Evolutionary conservation across 2,888 invertebrate genomes (phyloP), one percentile per base, ranked within the genome.

Genomic region (Brachyptera putata): DNA sequence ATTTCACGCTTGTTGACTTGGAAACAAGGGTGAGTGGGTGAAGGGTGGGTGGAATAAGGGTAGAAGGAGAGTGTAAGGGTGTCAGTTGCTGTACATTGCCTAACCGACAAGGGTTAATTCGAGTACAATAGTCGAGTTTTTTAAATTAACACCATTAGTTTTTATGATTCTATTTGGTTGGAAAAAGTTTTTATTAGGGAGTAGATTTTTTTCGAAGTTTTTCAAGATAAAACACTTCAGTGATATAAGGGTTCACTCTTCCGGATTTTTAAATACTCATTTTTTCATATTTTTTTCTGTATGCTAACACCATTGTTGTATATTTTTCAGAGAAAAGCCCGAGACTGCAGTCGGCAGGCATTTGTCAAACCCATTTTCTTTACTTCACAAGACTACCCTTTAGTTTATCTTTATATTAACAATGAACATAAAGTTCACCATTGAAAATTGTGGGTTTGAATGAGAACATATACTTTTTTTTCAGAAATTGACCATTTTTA

Each of bases 1-100:
- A 50, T 50, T 26, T 50, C 50, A 50, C 50, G 50, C 30, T 53
- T 22, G 36, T 16, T 53, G 53, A 18, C 21, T 53, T 22, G 53
- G 53, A 36, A 53, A 36, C 2, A 14, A 22, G 34, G 53, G 34
- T 13, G 34, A 22, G 18, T 21, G 36, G 3, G 36, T 18, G 18
- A 34, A 36, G 53, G 37, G 53, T 22, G 46, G 24, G 7, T n/a
- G n/a, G n/a, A n/a, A n/a, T 2, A 43, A 21, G 7, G 43, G 5
- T 18, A 39, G 9, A 7, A 13, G 21, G 43, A 24, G 46, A 3
- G 24, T 22, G 11, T 16, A 3, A 24, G 46, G 46, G 46, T 46
- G 46, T 46, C 46, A 46, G 24, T 18, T 22, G 24, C 22, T n/a
- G 21, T 3, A 21, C 16, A 4, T 9, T 18, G 3, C 13, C 9